phyloP scores from a whole-genome alignment of 2,113 vertebrate genomes.

The Hucho hucho region DNA sequence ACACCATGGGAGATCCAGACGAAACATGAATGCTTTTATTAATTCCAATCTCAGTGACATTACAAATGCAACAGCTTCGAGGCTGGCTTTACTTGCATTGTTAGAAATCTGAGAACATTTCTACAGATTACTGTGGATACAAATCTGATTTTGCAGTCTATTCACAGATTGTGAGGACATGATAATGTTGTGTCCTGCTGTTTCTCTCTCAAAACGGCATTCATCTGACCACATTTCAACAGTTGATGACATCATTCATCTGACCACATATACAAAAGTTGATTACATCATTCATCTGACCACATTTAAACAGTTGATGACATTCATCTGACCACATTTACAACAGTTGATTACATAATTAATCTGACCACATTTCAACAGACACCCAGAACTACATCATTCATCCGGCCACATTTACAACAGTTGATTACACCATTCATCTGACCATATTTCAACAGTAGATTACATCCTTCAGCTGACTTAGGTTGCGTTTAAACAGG shows the following conservation, averaged over 20 bases:
- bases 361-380: no score
- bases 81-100: slow-evolving; percentile 2
- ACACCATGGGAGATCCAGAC: neutral
- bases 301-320: neutral
- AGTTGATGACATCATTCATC: neutral
- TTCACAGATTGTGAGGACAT: neutral
- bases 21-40: slow-evolving; percentile 31
- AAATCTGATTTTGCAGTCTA: neutral
- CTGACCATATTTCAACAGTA: neutral
- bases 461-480: neutral
- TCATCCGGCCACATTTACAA: no score
- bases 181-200: neutral
- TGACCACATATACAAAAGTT: neutral
- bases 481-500: neutral
- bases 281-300: neutral
- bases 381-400: no score
- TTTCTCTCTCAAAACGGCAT: neutral
- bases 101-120: neutral
- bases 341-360: no score
- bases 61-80: slow-evolving; percentile 6
- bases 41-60: slow-evolving; percentile 13
- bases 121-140: neutral
- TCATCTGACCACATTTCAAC: neutral
- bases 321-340: no score
- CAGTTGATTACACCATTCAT: no score